These are phyloP conservation scores for Esox lucius DNA, from an alignment of 2,797 vertebrate species.

Conservation along the genomic window DNA sequence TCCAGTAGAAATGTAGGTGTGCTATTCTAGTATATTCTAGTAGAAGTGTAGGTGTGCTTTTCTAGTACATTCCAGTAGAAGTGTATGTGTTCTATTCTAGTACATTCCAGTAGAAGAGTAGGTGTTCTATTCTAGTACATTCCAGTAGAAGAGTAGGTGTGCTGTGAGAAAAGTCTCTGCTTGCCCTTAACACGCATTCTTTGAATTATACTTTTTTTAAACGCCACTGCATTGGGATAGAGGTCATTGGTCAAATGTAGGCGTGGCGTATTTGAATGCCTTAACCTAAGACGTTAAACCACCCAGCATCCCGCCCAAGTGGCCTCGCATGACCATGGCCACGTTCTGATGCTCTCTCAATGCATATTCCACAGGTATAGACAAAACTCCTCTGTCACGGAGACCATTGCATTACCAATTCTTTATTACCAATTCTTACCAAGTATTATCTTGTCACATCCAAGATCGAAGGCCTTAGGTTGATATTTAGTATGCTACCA, in stretches of 20 bases:
- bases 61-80: too few relatives aligned
- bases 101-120: too few relatives aligned
- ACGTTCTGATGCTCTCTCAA: constrained; percentile 72
- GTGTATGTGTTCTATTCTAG: too few relatives aligned
- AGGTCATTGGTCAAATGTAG: constrained; percentile 67
- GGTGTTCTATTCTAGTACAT: too few relatives aligned
- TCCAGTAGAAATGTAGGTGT: too few relatives aligned
- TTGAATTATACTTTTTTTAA: constrained; percentile 32
- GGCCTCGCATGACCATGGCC: constrained; percentile 92
- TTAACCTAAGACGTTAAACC: constrained; percentile 25
- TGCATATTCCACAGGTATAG: not conserved
- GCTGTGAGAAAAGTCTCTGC: constrained; percentile 70
- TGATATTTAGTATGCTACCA: too few relatives aligned
- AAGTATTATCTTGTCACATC: not conserved
- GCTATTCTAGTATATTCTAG: too few relatives aligned
- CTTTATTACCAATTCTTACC: not conserved
- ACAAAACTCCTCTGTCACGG: not conserved
- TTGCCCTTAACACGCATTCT: constrained; percentile 60
- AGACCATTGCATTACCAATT: not conserved
- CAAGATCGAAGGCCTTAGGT: too few relatives aligned
- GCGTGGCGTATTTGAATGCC: constrained; percentile 71
- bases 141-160: constrained; percentile 16
- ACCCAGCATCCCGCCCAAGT: constrained; percentile 82
- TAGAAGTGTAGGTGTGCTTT: too few relatives aligned
- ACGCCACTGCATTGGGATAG: constrained; percentile 60